Percentiles rank a stretch among this genome's conserved stretches.
phyloP scores from a whole-genome alignment of 2,888 invertebrate species.

The Monopis laevigella region DNA sequence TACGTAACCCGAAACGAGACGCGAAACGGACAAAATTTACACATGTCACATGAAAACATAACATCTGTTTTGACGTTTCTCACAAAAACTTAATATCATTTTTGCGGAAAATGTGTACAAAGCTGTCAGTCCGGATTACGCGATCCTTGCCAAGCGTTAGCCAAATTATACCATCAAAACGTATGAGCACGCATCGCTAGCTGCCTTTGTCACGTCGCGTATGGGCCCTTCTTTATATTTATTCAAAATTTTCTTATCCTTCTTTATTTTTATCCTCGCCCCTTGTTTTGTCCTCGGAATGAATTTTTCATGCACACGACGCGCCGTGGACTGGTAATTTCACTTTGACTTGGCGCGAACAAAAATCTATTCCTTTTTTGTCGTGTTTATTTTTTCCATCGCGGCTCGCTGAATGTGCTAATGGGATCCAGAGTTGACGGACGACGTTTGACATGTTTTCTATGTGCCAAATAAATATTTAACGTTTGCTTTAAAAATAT shows the following conservation, averaged over 20 bases:
- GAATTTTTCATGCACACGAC: constrained; percentile 65
- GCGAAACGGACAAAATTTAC: too few species aligned
- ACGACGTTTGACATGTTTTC: not conserved
- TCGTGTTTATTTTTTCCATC: constrained; percentile 3
- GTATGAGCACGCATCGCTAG: constrained; percentile 53
- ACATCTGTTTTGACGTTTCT: constrained; percentile 27
- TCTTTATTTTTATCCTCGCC: too few species aligned
- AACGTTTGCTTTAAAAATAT: too few species aligned
- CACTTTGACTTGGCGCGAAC: constrained; percentile 55
- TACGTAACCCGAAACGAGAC: too few species aligned
- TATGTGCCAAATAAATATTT: not conserved
- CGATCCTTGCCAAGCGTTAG: constrained; percentile 33
- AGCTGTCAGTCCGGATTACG: constrained; percentile 44
- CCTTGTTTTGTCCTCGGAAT: constrained; percentile 55
- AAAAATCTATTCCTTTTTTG: constrained; percentile 33
- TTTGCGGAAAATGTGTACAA: constrained; percentile 32
- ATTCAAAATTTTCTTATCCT: constrained; percentile 63
- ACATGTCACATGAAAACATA: too few species aligned
- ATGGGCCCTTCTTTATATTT: constrained; percentile 42
- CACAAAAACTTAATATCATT: constrained; percentile 56
- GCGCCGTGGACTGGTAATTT: constrained; percentile 55
- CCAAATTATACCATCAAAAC: constrained; percentile 59
- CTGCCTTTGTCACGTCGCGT: constrained; percentile 30
- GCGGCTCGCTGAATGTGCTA: constrained; percentile 1
- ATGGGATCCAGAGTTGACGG: not conserved